A percentile compares a stretch with the other conserved stretches of the same genome.
Evolutionary conservation across 2,888 invertebrate species (phyloP).

Genomic region (Callyntrura sp.): DNA sequence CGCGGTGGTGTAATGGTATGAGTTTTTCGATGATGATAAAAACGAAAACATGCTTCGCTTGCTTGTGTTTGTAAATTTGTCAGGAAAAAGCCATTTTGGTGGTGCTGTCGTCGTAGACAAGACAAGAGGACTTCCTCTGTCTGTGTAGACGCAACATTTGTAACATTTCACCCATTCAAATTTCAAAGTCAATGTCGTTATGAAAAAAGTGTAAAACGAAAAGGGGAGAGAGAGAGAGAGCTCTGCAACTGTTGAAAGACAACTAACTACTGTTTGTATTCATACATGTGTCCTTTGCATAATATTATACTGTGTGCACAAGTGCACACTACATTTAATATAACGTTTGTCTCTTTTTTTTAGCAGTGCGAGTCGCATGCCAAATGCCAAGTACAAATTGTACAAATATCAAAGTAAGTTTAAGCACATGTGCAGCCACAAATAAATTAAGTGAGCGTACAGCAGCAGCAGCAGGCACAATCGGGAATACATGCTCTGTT

Average conservation of each 20-base stretch:
- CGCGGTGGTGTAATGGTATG: too few species aligned
- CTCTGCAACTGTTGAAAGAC: background rate
- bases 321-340: too few species aligned
- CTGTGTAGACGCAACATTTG: conserved; percentile 29
- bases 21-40: too few species aligned
- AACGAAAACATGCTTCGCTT: background rate
- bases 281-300: background rate
- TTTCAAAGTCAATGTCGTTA: conserved; percentile 58
- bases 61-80: conserved; percentile 22
- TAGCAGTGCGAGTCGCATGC: conserved; percentile 26
- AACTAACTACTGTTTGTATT: conserved; percentile 22
- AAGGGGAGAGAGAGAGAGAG: conserved; percentile 1
- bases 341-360: background rate
- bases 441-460: conserved; percentile 26
- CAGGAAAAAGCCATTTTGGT: background rate
- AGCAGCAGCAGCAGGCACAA: conserved; percentile 27
- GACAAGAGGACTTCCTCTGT: background rate
- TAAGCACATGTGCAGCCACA: conserved; percentile 49
- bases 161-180: background rate
- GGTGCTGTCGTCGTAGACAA: background rate
- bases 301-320: background rate
- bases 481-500: conserved; percentile 36
- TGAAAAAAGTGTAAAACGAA: conserved; percentile 17
- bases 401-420: too few species aligned
- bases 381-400: background rate